Percentiles rank a stretch among this genome's conserved stretches.
Conservation (phyloP, 2,797 vertebrate species). For the Dendrocincla fuliginosa region DNA sequence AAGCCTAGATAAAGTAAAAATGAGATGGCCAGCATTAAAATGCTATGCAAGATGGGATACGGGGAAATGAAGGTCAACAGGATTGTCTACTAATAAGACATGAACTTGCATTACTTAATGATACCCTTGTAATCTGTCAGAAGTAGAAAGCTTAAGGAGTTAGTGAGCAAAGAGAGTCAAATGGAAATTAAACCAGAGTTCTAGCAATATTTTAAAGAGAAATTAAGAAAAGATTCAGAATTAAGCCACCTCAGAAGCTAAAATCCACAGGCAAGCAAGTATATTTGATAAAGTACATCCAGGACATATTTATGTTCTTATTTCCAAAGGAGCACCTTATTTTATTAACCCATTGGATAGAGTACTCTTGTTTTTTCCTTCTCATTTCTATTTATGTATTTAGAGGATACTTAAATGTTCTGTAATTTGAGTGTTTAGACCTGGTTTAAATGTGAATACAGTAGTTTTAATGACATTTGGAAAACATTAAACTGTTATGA, state of each 20-base stretch:
- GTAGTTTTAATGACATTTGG: background rate
- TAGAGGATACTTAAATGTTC: background rate
- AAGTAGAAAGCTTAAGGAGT: conserved; percentile 33
- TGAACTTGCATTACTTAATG: conserved; percentile 66
- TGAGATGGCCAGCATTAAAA: conserved; percentile 16
- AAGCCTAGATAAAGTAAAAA: background rate
- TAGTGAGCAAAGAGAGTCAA: conserved; percentile 2
- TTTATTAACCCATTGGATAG: background rate
- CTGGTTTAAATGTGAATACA: background rate
- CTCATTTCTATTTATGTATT: background rate
- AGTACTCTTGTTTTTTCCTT: fast-evolving
- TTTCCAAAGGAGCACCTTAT: background rate
- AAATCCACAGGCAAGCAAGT: background rate
- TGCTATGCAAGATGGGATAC: background rate
- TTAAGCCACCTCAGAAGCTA: background rate
- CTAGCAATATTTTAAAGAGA: background rate
- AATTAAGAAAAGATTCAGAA: background rate
- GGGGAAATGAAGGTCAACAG: conserved; percentile 51
- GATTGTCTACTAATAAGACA: conserved; percentile 57
- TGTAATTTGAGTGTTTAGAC: background rate
- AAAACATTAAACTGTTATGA: background rate
- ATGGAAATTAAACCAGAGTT: conserved; percentile 15
- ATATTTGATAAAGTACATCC: background rate
- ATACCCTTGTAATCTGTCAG: conserved; percentile 49
- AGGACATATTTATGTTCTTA: background rate